These are phyloP conservation scores for Synchiropus splendidus DNA, from an alignment of 2,113 vertebrate species.

Conservation along the genomic window DNA sequence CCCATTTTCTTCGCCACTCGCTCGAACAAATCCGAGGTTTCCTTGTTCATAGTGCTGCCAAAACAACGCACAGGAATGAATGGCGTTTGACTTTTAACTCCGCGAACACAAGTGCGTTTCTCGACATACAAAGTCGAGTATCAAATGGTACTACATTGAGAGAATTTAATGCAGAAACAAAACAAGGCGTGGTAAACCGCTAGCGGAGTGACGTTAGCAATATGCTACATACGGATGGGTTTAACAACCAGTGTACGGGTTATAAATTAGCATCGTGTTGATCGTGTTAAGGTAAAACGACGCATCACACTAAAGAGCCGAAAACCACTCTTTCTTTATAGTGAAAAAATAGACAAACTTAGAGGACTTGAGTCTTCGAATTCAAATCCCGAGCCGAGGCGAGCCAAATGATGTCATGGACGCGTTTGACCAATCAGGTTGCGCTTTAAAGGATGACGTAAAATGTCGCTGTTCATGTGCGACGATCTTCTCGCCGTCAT, in stretches of 20 bases:
- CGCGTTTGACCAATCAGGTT: constrained; percentile 18
- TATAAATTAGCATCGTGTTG: background rate
- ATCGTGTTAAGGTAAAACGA: too few relatives aligned
- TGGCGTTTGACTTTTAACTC: constrained; percentile 3
- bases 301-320: constrained; percentile 1
- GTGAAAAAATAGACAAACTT: background rate
- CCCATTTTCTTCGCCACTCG: constrained; percentile 56
- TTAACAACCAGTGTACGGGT: background rate
- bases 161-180: too few relatives aligned
- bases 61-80: background rate
- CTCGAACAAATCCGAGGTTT: constrained; percentile 41
- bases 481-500: too few relatives aligned
- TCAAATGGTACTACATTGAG: background rate
- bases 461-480: too few relatives aligned
- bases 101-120: too few relatives aligned
- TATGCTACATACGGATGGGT: background rate
- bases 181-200: background rate
- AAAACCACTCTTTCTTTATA: background rate
- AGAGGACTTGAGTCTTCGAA: background rate
- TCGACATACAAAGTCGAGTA: too few relatives aligned
- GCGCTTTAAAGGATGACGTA: background rate
- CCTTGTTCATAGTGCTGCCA: constrained; percentile 39
- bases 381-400: constrained; percentile 24
- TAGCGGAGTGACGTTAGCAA: constrained; percentile 11
- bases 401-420: constrained; percentile 23